These are phyloP conservation scores for Chironomus tepperi DNA, from an alignment of 1,140 invertebrate genomes.

Conservation along the genomic window DNA sequence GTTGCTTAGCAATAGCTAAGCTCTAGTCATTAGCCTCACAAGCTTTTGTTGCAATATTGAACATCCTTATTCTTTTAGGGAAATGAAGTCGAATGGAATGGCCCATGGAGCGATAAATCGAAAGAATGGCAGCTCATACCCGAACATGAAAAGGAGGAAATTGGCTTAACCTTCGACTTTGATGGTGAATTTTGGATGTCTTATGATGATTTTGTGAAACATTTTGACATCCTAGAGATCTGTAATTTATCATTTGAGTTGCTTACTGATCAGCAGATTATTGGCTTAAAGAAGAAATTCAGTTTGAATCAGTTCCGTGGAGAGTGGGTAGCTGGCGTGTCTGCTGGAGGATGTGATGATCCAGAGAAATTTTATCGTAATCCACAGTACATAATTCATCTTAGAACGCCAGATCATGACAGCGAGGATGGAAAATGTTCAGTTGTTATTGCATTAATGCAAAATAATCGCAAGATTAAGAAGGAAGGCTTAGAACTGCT, in stretches of 20 bases:
- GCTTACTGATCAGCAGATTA: conserved; percentile 62
- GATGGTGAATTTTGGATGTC: conserved; percentile 99
- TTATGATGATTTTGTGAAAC: conserved; percentile 68
- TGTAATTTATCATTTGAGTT: conserved; percentile 95
- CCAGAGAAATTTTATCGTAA: conserved; percentile 93
- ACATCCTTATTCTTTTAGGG: conserved; percentile 42
- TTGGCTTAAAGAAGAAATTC: conserved; percentile 73
- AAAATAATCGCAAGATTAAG: conserved; percentile 87
- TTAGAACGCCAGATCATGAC: conserved; percentile 83
- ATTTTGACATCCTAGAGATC: conserved; percentile 76
- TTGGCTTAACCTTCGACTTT: conserved; percentile 85
- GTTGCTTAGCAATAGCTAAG: no score
- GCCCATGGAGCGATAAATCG: conserved; percentile 90
- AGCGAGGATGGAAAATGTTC: conserved; percentile 91
- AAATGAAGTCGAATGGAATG: conserved; percentile 97
- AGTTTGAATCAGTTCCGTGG: conserved; percentile 91
- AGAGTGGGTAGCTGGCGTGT: conserved; percentile 78
- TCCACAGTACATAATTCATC: conserved; percentile 87
- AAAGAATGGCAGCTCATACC: conserved; percentile 91
- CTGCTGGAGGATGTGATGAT: conserved; percentile 95
- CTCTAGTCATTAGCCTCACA: no score
- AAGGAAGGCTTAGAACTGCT: conserved; percentile 85
- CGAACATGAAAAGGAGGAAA: conserved; percentile 75
- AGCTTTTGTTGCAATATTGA: no score
- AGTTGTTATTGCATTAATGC: conserved; percentile 86